Evolutionary conservation across 2,113 vertebrate species (phyloP).

Genomic region (Melanostigma gelatinosum): DNA sequence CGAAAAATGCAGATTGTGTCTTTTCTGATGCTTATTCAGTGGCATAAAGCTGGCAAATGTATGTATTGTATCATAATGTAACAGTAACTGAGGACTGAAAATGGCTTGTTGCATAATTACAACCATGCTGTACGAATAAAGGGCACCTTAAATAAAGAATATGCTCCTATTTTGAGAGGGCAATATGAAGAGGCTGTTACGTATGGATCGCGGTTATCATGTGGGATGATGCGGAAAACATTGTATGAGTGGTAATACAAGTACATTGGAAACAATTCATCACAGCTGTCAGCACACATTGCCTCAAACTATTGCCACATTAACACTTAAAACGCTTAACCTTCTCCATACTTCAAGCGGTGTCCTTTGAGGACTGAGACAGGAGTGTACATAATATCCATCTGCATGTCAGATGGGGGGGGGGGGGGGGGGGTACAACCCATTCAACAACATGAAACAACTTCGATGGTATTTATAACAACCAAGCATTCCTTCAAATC

Average conservation of each 20-base stretch:
- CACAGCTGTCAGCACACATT: conserved; percentile 65
- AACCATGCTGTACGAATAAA: conserved; percentile 44
- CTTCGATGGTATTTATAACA: conserved; percentile 8
- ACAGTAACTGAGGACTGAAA: conserved; percentile 32
- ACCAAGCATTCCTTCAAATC: neutral
- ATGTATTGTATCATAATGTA: conserved; percentile 30
- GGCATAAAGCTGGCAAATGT: conserved; percentile 22
- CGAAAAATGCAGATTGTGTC: conserved; percentile 32
- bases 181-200: conserved; percentile 16
- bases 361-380: conserved; percentile 54
- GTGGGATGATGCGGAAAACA: conserved; percentile 32
- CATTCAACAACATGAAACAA: conserved; percentile 27
- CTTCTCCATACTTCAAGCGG: conserved; percentile 51
- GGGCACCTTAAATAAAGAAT: conserved; percentile 22
- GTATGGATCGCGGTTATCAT: conserved; percentile 25
- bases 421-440: neutral
- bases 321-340: conserved; percentile 72
- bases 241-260: conserved; percentile 11
- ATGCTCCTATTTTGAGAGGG: neutral
- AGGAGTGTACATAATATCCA: conserved; percentile 31
- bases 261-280: conserved; percentile 61
- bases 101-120: conserved; percentile 12
- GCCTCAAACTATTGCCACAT: conserved; percentile 62
- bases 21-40: conserved; percentile 25
- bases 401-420: conserved; percentile 35